Evolutionary conservation across 2,113 vertebrate species (phyloP).

Genomic region (Tragelaphus scriptus): DNA sequence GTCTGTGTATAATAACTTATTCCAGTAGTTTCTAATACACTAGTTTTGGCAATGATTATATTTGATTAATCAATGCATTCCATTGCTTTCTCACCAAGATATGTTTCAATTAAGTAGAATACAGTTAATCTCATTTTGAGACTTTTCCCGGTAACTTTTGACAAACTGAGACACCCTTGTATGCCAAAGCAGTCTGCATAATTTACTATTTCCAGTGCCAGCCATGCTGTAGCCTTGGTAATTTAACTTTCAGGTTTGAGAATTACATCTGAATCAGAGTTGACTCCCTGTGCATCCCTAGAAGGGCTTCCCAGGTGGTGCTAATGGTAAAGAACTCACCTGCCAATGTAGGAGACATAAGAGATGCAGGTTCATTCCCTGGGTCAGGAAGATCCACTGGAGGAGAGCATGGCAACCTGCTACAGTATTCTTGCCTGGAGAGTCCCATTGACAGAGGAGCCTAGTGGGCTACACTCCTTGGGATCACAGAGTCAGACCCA

Average conservation of each 20-base stretch:
- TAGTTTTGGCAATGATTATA: conserved; percentile 4
- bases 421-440: background rate
- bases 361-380: background rate
- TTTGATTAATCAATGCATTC: background rate
- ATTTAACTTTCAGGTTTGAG: background rate
- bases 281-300: background rate
- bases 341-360: background rate
- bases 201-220: background rate
- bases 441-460: background rate
- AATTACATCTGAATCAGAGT: background rate
- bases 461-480: background rate
- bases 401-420: background rate
- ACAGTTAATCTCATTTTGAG: background rate
- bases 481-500: background rate
- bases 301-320: background rate
- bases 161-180: background rate
- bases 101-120: background rate
- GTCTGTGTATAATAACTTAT: background rate
- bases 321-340: background rate
- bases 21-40: background rate
- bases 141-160: background rate
- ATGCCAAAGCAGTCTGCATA: background rate
- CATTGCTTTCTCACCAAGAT: background rate
- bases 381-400: background rate
- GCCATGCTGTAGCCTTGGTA: background rate